Percentiles rank a stretch among this genome's conserved stretches.
Evolutionary conservation across 1,140 invertebrate species (phyloP).

Genomic region (Aporrectodea caliginosa): DNA sequence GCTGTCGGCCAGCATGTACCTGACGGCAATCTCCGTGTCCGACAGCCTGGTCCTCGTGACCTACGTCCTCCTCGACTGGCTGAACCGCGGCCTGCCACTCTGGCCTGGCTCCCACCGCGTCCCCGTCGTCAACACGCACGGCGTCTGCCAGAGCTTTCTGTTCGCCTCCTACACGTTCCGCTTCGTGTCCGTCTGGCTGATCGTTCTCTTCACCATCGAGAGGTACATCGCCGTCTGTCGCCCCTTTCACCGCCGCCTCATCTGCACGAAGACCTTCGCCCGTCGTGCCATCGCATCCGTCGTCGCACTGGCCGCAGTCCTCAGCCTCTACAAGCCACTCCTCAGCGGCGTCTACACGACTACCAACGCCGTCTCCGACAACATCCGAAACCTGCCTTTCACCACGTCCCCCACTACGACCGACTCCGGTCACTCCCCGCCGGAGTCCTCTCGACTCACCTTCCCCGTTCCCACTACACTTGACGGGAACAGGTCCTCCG

Average conservation of each 20-base stretch:
- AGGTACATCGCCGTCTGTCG: conserved; percentile 42
- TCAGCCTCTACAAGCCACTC: conserved; percentile 43
- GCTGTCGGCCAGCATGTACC: conserved; percentile 43
- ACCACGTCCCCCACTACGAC: background rate
- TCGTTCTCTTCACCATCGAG: conserved; percentile 49
- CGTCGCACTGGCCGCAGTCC: conserved; percentile 31
- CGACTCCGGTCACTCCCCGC: background rate
- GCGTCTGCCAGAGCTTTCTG: conserved; percentile 43
- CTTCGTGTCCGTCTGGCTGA: conserved; percentile 49
- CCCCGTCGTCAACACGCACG: conserved; percentile 22
- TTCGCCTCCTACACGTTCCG: conserved; percentile 44
- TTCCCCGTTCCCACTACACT: background rate
- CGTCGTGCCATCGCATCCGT: conserved; percentile 37
- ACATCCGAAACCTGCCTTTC: background rate
- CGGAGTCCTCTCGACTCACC: background rate
- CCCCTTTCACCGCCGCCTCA: conserved; percentile 30
- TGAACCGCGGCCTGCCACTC: conserved; percentile 35
- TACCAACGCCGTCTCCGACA: background rate
- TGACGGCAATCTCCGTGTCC: conserved; percentile 43
- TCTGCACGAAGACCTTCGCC: conserved; percentile 28
- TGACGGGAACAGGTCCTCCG: no score
- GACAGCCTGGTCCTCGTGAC: conserved; percentile 43
- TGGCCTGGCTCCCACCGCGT: conserved; percentile 21
- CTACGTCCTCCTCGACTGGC: conserved; percentile 46
- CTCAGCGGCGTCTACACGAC: conserved; percentile 36